A percentile compares a stretch with the other conserved stretches of the same genome.
Evolutionary conservation across 2,113 vertebrate species (phyloP).

Genomic region (Periophthalmodon schlosseri): DNA sequence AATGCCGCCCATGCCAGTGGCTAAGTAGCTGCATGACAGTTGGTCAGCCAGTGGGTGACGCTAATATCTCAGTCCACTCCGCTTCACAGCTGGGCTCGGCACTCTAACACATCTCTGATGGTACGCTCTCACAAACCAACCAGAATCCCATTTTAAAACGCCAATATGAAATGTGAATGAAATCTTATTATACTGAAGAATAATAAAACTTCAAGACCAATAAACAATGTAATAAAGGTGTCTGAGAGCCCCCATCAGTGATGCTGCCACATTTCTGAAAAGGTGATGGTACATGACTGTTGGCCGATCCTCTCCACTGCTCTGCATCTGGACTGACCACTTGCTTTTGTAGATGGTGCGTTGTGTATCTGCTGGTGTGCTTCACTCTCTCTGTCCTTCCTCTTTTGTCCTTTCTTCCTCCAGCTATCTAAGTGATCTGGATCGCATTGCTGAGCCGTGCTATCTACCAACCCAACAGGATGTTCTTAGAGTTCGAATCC

Average conservation of each 20-base stretch:
- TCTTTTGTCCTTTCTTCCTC: slow-evolving; percentile 61
- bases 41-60: slow-evolving; percentile 34
- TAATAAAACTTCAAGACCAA: too few species aligned
- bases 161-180: neutral
- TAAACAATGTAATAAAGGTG: slow-evolving; percentile 22
- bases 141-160: slow-evolving; percentile 1
- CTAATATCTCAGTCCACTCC: slow-evolving; percentile 26
- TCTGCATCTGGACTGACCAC: slow-evolving; percentile 53
- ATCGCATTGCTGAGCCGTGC: slow-evolving; percentile 90
- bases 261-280: slow-evolving; percentile 40
- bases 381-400: slow-evolving; percentile 64
- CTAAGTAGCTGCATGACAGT: slow-evolving; percentile 38
- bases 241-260: slow-evolving; percentile 59
- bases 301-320: slow-evolving; percentile 27
- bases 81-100: slow-evolving; percentile 39
- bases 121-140: slow-evolving; percentile 50
- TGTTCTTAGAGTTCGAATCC: slow-evolving; percentile 95
- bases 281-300: slow-evolving; percentile 27
- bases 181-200: too few species aligned
- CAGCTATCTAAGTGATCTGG: slow-evolving; percentile 96
- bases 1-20: slow-evolving; percentile 37
- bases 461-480: slow-evolving; percentile 99
- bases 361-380: slow-evolving; percentile 66
- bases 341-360: slow-evolving; percentile 52
- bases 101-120: slow-evolving; percentile 55